Evolutionary conservation across 2,888 invertebrate genomes (phyloP), one percentile per base, ranked within the genome.

Genomic region (Hoplodrina ambigua): DNA sequence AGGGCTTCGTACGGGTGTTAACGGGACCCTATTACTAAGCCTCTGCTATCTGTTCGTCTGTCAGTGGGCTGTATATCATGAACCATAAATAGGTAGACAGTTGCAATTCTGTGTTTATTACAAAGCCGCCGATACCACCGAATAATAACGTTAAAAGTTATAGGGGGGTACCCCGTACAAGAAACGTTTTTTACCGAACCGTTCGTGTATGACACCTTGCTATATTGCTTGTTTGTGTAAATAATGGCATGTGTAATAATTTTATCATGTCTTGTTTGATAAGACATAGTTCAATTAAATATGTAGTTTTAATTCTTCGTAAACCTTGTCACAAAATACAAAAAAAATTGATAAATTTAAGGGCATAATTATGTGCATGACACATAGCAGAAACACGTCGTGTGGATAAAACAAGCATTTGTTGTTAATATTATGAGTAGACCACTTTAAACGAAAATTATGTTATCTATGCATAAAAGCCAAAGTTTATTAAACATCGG

Each of bases 401-500:
- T 13, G 41, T 41, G 41, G 41, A 41, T 41, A 11, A 41, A 41
- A 41, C 41, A 41, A 41, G 41, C 41, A 41, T 41, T 41, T 41
- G n/a, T 0, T 41, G 46, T 20, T 8, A 44, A 30, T 41, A 53
- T 50, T 55, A 53, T 46, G 50, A 59, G 20, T 46, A 53, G 17
- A 0, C 10, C 10, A 30, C 11, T 0, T 4, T 13, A 13, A 41
- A 41, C 37, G 37, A 50, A 15, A 56, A 49, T 13, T 3, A 10
- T 20, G 20, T 49, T 15, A 61, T 49, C 10, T 41, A 41, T 25
- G 13, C 6, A 15, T n/a, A 13, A 46, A 15, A 33, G 20, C 4
- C 17, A 15, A 37, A 37, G 19, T 33, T 50, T 69, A n/a, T 33
- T 13, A 33, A 55, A 52, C 15, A 69, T 58, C 30, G 17, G 15